Conservation (phyloP, 2,888 invertebrate species). For the Acronicta aceris region DNA sequence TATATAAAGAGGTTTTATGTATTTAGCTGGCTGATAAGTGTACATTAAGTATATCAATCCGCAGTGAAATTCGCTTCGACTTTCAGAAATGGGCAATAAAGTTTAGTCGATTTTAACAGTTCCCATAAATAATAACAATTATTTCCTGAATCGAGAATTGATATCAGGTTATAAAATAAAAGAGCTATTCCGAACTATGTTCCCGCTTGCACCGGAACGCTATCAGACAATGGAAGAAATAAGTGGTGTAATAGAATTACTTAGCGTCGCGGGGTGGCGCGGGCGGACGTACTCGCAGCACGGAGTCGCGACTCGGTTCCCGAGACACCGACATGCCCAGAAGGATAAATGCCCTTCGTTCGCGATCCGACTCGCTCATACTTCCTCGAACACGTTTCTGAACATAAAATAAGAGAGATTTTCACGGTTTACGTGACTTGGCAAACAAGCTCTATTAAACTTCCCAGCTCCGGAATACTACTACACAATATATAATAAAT, state of each 20-base stretch:
- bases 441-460: constrained; percentile 52
- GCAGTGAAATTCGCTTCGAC: no score
- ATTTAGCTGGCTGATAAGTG: no score
- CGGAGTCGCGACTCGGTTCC: constrained; percentile 81
- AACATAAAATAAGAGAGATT: constrained; percentile 59
- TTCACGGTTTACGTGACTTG: constrained; percentile 60
- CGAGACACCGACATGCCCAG: constrained; percentile 81
- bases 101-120: no score
- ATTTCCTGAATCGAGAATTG: no score
- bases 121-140: no score
- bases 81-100: no score
- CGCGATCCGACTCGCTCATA: constrained; percentile 81
- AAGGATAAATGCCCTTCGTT: constrained; percentile 81
- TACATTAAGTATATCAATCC: no score
- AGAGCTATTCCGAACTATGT: neutral
- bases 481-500: constrained; percentile 47
- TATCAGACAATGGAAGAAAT: constrained; percentile 11
- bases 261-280: constrained; percentile 80
- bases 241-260: constrained; percentile 57
- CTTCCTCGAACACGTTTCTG: constrained; percentile 77
- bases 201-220: neutral
- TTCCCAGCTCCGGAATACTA: constrained; percentile 38
- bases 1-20: no score
- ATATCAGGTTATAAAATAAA: no score
- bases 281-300: constrained; percentile 76